These are phyloP conservation scores for Tapirus indicus DNA, from an alignment of 2,797 vertebrate species.

Conservation along the genomic window DNA sequence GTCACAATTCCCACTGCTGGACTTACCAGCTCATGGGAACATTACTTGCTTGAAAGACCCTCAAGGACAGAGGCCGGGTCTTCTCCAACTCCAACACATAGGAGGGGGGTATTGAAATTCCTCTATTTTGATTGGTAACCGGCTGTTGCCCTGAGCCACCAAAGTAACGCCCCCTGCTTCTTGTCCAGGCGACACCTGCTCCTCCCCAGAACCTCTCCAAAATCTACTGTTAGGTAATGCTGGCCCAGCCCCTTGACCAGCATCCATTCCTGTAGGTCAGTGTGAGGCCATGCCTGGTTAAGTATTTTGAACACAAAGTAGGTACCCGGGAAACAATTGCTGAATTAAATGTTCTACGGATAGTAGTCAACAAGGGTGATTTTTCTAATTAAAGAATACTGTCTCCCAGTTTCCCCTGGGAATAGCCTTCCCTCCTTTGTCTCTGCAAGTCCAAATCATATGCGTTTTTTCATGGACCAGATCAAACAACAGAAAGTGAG, in stretches of 20 bases:
- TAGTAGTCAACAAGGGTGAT: background rate
- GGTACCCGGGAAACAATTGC: background rate
- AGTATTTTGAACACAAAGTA: too few species aligned
- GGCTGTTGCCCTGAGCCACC: background rate
- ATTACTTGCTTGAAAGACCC: background rate
- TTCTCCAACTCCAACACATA: background rate
- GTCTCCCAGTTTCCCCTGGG: background rate
- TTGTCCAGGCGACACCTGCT: background rate
- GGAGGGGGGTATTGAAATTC: too few species aligned
- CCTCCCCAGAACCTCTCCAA: background rate
- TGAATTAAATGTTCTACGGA: background rate
- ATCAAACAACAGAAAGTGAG: background rate
- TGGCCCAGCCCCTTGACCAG: background rate
- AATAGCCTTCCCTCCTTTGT: background rate
- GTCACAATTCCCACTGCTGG: background rate
- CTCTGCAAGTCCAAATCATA: background rate
- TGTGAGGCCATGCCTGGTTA: too few species aligned
- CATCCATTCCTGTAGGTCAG: background rate
- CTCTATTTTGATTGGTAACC: background rate
- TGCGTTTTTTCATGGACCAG: background rate
- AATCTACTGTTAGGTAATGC: too few species aligned
- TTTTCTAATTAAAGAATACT: background rate
- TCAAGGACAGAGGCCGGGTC: background rate
- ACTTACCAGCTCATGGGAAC: background rate
- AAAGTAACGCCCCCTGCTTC: rapidly evolving